Evolutionary conservation across 1,140 invertebrate species (phyloP).

Genomic region (Drosophila nikananu): DNA sequence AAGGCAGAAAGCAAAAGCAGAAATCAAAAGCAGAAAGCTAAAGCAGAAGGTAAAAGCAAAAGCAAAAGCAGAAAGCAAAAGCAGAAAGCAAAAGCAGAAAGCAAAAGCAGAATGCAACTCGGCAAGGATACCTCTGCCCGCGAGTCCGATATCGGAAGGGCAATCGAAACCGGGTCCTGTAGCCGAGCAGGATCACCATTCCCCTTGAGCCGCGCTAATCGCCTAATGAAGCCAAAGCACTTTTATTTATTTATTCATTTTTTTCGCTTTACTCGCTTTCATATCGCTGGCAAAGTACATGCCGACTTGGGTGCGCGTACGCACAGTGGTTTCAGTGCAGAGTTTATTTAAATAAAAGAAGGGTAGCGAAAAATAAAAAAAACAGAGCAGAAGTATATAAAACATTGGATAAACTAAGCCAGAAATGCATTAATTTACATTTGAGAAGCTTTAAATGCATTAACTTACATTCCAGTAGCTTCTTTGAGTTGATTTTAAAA

Average conservation of each 20-base stretch:
- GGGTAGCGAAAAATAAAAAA: too few species aligned
- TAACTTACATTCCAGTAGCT: too few species aligned
- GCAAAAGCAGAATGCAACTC: not conserved
- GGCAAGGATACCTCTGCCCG: not conserved
- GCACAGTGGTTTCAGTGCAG: constrained; percentile 26
- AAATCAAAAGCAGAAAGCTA: not conserved
- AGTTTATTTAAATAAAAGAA: too few species aligned
- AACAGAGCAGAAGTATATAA: too few species aligned
- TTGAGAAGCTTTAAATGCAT: too few species aligned
- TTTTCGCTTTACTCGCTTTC: constrained; percentile 21
- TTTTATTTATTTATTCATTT: constrained; percentile 58
- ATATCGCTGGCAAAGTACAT: constrained; percentile 12
- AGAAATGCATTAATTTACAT: too few species aligned
- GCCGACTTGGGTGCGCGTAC: not conserved
- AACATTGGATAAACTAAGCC: too few species aligned
- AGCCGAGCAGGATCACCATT: constrained; percentile 34
- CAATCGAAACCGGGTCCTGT: constrained; percentile 18
- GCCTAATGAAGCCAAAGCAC: constrained; percentile 78
- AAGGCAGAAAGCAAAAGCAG: not conserved
- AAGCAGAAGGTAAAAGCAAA: not conserved
- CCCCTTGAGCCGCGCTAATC: constrained; percentile 60
- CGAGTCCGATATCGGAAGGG: constrained; percentile 23
- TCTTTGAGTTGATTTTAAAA: too few species aligned
- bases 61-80: not conserved
- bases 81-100: not conserved